Conservation (phyloP, 2,797 vertebrate genomes). For the Oophaga sylvatica region DNA sequence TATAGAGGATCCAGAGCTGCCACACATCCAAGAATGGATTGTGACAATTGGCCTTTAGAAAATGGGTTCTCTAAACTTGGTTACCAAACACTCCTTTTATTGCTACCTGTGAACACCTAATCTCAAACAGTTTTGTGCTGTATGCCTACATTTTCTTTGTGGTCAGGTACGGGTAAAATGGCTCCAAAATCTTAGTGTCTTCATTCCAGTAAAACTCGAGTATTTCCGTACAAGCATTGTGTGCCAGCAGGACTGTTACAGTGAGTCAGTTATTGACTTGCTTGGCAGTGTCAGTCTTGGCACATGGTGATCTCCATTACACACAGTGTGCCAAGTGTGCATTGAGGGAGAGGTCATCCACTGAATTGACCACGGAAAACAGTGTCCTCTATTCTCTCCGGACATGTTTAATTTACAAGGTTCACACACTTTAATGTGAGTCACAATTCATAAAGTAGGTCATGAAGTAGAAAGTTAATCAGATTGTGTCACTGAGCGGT, state of each 20-base stretch:
- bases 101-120: too few species aligned
- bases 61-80: too few species aligned
- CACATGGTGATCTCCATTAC: slow-evolving; percentile 4
- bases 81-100: too few species aligned
- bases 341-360: not conserved
- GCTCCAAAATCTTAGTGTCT: not conserved
- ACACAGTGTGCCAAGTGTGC: not conserved
- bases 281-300: not conserved
- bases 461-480: slow-evolving; percentile 44
- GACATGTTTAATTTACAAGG: not conserved
- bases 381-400: not conserved
- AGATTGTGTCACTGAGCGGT: slow-evolving; percentile 22
- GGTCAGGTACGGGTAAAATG: not conserved
- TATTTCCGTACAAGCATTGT: not conserved
- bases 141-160: too few species aligned
- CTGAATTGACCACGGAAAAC: not conserved
- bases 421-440: slow-evolving; percentile 21
- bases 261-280: not conserved
- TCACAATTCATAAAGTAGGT: slow-evolving; percentile 47
- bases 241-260: not conserved
- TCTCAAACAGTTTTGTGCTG: too few species aligned
- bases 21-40: too few species aligned
- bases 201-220: not conserved
- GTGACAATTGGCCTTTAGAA: too few species aligned
- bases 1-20: too few species aligned